A percentile compares a stretch with the other conserved stretches of the same genome.
Conservation (phyloP, 1,140 invertebrate genomes). For the Colletes gigas region DNA sequence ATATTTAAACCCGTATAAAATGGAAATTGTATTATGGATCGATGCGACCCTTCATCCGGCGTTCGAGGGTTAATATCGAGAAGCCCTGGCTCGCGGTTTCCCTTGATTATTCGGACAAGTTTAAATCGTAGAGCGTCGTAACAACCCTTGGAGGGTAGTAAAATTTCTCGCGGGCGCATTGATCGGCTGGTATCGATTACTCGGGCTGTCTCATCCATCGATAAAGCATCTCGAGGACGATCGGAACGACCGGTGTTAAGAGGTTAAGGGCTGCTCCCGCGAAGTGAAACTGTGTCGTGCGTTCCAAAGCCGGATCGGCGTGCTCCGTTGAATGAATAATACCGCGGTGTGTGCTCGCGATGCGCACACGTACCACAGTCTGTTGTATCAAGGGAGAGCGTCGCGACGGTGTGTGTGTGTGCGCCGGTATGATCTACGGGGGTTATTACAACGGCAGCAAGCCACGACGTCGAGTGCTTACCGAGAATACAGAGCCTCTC, state of each 20-base stretch:
- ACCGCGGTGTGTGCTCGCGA: slow-evolving; percentile 1
- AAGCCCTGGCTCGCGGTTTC: too few relatives aligned
- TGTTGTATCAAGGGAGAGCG: neutral
- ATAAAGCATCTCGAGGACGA: slow-evolving; percentile 19
- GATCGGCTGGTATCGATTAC: slow-evolving; percentile 8
- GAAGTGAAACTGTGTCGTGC: slow-evolving; percentile 50
- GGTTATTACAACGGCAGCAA: slow-evolving; percentile 73
- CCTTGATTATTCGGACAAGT: too few relatives aligned
- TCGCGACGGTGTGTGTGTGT: slow-evolving; percentile 26
- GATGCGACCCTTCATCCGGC: too few relatives aligned
- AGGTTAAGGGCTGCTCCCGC: slow-evolving; percentile 46
- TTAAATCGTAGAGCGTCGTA: too few relatives aligned
- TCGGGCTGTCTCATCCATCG: neutral
- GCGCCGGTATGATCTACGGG: slow-evolving; percentile 68
- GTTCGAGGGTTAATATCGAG: too few relatives aligned
- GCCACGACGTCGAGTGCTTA: slow-evolving; percentile 60
- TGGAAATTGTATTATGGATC: too few relatives aligned
- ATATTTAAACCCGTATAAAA: too few relatives aligned
- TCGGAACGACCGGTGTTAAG: slow-evolving; percentile 39
- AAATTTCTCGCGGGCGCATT: neutral
- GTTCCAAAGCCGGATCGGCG: slow-evolving; percentile 42
- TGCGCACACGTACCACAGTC: neutral
- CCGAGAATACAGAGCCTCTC: slow-evolving; percentile 57
- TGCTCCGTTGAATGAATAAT: slow-evolving; percentile 52
- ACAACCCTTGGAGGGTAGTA: too few relatives aligned